Base-by-base conservation (phyloP, 2,113 vertebrate species). In the Eulemur rufifrons region DNA sequence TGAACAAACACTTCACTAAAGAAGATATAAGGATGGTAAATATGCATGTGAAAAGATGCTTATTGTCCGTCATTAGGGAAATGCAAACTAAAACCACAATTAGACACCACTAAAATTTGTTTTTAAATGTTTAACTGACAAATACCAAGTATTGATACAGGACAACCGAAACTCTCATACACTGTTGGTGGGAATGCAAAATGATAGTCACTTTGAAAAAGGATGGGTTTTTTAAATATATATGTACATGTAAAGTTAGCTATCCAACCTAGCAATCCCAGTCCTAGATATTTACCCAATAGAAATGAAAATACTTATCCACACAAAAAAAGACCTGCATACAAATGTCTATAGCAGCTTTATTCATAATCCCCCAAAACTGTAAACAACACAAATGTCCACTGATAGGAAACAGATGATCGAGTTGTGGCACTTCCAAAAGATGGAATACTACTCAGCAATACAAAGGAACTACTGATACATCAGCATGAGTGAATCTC, bases 11-110 rank as follows among this genome's bases (percentile, higher is more conserved):
- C 39, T 87, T 68, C 69, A 59, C 52, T 32, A 87, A 68, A 85
- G 10, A 76, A 89, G 50, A 50, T 80, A 34, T 21, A 39, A 59
- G 47, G 27, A 64, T 96, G 56, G 50, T 85, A 96, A 85, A 29
- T 87, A 92, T 87, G 56, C 39, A 39, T 21, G 69, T 83, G 37
- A 78, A 84, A 93, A 73, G 52, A 45, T 95, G 21, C 10, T 85
- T 85, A 78, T 93, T 52, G 42, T 63, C n/a, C 34, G 66, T 71
- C 50, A 84, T 74, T 91, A 94, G 78, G 29, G 59, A 96, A 94
- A 83, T 95, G 34, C 27, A 81, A 73, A 64, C 93, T 78, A 85
- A 97, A 96, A 74, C 45, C 45, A 81, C 52, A 86, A 18, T 78
- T 85, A 83, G 34, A 92, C 14, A 85, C 23, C 56, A 84, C 42